Evolutionary conservation across 2,113 vertebrate genomes (phyloP).

Genomic region (Tachysurus vachellii): DNA sequence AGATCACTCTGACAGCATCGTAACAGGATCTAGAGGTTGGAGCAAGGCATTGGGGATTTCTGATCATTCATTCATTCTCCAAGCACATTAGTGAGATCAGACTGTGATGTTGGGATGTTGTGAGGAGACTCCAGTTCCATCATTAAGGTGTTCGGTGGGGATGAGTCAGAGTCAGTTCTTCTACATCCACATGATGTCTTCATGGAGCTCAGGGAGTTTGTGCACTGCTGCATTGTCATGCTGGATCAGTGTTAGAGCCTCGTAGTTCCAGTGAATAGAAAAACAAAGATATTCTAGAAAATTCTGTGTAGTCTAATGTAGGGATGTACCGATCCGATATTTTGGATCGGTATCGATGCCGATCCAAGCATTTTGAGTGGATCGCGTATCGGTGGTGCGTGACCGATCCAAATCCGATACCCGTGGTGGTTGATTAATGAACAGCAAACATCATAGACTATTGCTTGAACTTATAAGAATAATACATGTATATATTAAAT

Average conservation of each 20-base stretch:
- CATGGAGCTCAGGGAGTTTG: not conserved
- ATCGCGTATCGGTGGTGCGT: no score
- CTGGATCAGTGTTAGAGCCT: not conserved
- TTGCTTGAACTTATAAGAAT: no score
- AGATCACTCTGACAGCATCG: not conserved
- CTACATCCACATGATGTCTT: not conserved
- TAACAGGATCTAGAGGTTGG: not conserved
- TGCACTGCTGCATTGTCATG: not conserved
- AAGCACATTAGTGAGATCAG: not conserved
- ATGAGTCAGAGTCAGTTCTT: not conserved
- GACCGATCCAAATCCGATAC: no score
- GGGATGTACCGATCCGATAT: no score
- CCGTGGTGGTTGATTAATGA: no score
- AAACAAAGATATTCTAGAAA: not conserved
- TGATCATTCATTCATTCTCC: not conserved
- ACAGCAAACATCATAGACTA: no score
- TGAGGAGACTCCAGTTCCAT: not conserved
- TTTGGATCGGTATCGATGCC: no score
- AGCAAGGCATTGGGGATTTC: not conserved
- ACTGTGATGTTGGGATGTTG: not conserved
- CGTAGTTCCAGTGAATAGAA: not conserved
- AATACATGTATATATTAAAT: no score
- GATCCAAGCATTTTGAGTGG: no score
- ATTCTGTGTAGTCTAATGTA: not conserved
- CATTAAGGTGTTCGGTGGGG: not conserved